Percentiles rank a stretch among this genome's conserved stretches.
These are phyloP conservation scores for Thymallus thymallus DNA, from an alignment of 2,113 vertebrate genomes.

Conservation along the genomic window DNA sequence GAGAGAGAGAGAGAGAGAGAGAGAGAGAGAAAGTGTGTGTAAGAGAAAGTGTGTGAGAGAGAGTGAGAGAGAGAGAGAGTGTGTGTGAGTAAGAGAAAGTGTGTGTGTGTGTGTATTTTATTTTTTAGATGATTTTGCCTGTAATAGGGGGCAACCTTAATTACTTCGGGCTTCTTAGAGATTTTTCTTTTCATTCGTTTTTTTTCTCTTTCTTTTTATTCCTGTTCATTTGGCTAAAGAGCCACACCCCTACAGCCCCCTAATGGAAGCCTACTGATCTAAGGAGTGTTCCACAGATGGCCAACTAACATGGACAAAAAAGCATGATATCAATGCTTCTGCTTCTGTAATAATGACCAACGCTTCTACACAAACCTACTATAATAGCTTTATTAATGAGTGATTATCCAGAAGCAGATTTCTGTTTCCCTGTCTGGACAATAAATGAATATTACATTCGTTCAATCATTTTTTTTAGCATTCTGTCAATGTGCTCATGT, in stretches of 20 bases:
- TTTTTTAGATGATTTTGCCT: neutral
- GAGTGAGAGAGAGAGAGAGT: no score
- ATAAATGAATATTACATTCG: no score
- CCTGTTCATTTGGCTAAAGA: neutral
- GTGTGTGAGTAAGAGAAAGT: no score
- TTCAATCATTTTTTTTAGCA: no score
- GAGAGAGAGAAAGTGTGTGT: neutral
- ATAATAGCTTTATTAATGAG: no score
- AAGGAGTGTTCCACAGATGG: neutral
- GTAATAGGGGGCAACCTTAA: neutral
- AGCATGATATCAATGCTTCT: no score
- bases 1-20: neutral
- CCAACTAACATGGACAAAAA: neutral
- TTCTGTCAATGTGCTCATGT: no score
- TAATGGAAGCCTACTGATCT: neutral
- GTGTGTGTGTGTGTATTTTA: constrained; percentile 8
- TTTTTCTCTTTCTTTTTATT: neutral
- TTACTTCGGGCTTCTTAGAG: neutral
- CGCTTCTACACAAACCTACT: no score
- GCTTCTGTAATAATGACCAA: no score
- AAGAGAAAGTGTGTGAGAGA: no score
- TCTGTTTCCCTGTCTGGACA: no score
- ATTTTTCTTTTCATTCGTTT: neutral
- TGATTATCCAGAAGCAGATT: no score
- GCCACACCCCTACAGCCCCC: neutral